Percentiles rank a stretch among this genome's conserved stretches.
Conservation (phyloP, 2,888 invertebrate genomes). For the Apomyelois bistriatella region DNA sequence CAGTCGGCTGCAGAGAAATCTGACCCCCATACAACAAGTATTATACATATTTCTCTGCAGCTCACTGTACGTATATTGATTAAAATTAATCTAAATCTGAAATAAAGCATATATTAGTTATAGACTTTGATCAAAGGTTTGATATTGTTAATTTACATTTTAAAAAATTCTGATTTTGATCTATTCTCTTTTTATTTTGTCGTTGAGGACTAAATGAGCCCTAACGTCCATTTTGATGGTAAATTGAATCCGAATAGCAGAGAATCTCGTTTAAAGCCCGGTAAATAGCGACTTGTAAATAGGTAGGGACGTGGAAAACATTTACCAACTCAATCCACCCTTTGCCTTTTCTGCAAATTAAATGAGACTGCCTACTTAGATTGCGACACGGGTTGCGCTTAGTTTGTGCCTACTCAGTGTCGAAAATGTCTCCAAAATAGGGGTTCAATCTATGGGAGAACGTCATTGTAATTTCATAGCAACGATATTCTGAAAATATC, state of each 20-base stretch:
- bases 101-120: too few species aligned
- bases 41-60: too few species aligned
- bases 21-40: too few species aligned
- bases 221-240: conserved; percentile 63
- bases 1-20: too few species aligned
- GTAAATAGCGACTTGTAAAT: conserved; percentile 71
- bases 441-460: background rate
- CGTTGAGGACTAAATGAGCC: conserved; percentile 50
- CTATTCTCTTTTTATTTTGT: background rate
- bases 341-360: conserved; percentile 69
- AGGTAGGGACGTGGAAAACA: conserved; percentile 61
- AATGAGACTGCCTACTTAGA: conserved; percentile 47
- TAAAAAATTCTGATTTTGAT: too few species aligned
- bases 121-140: too few species aligned
- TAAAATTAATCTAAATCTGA: too few species aligned
- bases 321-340: conserved; percentile 61
- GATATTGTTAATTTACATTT: too few species aligned
- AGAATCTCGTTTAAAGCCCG: conserved; percentile 52
- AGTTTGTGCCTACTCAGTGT: conserved; percentile 22
- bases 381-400: conserved; percentile 30
- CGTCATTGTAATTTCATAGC: too few species aligned
- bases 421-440: conserved; percentile 17
- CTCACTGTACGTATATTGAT: too few species aligned
- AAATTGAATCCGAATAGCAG: conserved; percentile 71
- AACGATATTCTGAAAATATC: too few species aligned